Percentiles rank a stretch among this genome's conserved stretches.
These are phyloP conservation scores for Lerista edwardsae DNA, from an alignment of 2,797 vertebrate species.

Conservation along the genomic window DNA sequence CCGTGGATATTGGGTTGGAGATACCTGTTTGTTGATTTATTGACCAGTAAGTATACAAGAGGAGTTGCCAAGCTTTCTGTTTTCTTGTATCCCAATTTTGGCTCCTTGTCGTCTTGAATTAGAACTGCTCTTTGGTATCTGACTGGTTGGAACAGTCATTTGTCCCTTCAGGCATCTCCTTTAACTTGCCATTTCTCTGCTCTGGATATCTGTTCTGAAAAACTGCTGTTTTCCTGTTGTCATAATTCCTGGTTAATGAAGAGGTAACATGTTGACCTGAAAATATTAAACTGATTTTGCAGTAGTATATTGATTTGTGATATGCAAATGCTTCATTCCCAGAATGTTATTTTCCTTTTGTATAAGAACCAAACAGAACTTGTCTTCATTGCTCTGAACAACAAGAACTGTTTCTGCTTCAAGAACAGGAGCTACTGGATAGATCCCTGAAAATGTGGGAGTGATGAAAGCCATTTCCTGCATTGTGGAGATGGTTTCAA, in stretches of 20 bases:
- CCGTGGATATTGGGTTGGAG: no score
- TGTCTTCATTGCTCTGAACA: conserved; percentile 7
- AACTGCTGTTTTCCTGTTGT: neutral
- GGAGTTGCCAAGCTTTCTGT: neutral
- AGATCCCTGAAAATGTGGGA: rapidly evolving
- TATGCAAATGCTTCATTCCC: neutral
- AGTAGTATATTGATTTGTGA: rapidly evolving
- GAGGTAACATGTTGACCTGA: neutral
- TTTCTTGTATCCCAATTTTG: conserved; percentile 30
- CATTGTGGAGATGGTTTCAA: conserved; percentile 15
- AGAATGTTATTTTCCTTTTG: neutral
- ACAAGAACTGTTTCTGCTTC: conserved; percentile 24
- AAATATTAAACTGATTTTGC: neutral
- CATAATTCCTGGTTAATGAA: neutral
- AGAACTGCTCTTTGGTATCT: conserved; percentile 12
- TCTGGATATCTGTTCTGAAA: rapidly evolving
- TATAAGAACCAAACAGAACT: conserved; percentile 30
- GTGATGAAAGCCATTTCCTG: neutral
- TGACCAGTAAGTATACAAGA: conserved; percentile 14
- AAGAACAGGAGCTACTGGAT: neutral
- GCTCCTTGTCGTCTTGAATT: conserved; percentile 23
- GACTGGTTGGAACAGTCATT: conserved; percentile 36
- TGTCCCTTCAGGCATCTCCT: neutral
- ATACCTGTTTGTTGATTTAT: neutral
- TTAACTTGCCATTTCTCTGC: neutral